Conservation (phyloP, 2,113 vertebrate genomes). For the Antechinus stuartii region DNA sequence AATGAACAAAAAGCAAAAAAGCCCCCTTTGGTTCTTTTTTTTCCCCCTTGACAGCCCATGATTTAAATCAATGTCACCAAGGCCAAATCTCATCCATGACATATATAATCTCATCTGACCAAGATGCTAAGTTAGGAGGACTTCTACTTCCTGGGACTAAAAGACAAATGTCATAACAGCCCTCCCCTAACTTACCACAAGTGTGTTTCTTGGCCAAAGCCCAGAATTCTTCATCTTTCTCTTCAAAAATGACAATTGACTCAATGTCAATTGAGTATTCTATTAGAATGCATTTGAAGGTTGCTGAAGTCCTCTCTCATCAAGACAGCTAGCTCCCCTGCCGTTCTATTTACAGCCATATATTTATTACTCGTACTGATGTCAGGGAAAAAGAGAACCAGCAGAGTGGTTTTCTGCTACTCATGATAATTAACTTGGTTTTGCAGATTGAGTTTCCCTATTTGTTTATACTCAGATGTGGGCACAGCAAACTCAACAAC, state of each 20-base stretch:
- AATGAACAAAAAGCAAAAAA: neutral
- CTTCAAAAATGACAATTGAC: constrained; percentile 47
- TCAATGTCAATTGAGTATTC: neutral
- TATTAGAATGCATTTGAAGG: constrained; percentile 51
- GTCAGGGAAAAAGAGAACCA: constrained; percentile 19
- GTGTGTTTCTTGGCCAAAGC: constrained; percentile 42
- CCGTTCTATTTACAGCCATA: constrained; percentile 41
- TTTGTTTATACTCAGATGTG: constrained; percentile 32
- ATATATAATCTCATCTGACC: neutral
- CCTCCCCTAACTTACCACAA: neutral
- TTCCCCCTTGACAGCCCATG: neutral
- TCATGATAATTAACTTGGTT: constrained; percentile 45
- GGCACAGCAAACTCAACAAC: constrained; percentile 23
- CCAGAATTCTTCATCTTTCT: constrained; percentile 24
- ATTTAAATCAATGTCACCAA: neutral
- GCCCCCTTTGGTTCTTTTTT: neutral
- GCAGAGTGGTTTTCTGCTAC: constrained; percentile 45
- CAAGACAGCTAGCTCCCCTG: neutral
- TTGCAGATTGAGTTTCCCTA: constrained; percentile 48
- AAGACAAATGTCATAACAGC: constrained; percentile 20
- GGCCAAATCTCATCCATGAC: neutral
- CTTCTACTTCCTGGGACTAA: neutral
- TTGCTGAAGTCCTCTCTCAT: constrained; percentile 48
- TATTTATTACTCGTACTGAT: constrained; percentile 29
- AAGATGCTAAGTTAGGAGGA: constrained; percentile 19